phyloP scores from a whole-genome alignment of 64 coral and sea anemone genomes.

The Stichodactyla mertensii region DNA sequence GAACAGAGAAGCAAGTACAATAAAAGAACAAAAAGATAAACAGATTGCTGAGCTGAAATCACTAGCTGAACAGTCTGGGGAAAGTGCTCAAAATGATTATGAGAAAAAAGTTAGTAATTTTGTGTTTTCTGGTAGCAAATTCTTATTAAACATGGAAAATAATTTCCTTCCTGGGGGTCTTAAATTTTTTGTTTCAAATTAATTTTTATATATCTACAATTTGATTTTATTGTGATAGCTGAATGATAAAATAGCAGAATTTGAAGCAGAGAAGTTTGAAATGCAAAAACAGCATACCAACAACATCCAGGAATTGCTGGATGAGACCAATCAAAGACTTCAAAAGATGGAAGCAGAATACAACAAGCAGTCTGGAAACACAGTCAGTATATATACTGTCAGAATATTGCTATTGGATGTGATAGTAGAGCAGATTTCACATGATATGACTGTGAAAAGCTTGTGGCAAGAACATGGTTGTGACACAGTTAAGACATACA shows the following conservation, averaged over 20 bases:
- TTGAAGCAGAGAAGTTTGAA: constrained; percentile 98
- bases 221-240: constrained; percentile 23
- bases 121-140: background rate
- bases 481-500: too few relatives aligned
- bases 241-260: constrained; percentile 93
- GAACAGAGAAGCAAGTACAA: constrained; percentile 57
- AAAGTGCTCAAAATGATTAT: constrained; percentile 69
- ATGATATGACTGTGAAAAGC: too few relatives aligned
- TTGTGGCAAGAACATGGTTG: too few relatives aligned
- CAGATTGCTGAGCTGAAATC: constrained; percentile 81
- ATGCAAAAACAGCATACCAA: constrained; percentile 99
- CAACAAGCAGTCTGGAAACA: constrained; percentile 70
- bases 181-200: too few relatives aligned
- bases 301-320: constrained; percentile 89
- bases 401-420: too few relatives aligned
- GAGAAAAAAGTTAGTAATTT: constrained; percentile 79
- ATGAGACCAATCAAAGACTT: constrained; percentile 91
- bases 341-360: constrained; percentile 95
- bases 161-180: too few relatives aligned
- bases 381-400: constrained; percentile 43
- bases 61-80: constrained; percentile 75
- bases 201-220: background rate
- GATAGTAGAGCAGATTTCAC: too few relatives aligned
- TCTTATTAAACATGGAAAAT: too few relatives aligned
- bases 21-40: constrained; percentile 89